These are phyloP conservation scores for Lagorchestes hirsutus DNA, from an alignment of 2,797 vertebrate species.

Conservation along the genomic window DNA sequence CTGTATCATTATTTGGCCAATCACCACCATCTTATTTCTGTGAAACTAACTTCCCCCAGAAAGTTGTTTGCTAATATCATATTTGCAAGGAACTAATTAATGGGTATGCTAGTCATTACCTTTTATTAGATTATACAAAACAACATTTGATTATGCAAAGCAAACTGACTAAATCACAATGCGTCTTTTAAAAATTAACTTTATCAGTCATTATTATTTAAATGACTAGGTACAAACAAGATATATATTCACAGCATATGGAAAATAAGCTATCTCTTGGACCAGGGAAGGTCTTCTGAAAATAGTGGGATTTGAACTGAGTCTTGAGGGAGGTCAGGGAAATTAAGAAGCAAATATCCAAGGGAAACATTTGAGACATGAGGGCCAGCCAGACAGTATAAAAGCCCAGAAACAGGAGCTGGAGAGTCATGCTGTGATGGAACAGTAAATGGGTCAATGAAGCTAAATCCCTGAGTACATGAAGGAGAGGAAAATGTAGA, in stretches of 20 bases:
- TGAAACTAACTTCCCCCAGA: not conserved
- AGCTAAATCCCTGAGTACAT: not conserved
- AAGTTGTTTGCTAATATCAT: not conserved
- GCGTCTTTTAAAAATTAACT: not conserved
- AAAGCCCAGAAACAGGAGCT: not conserved
- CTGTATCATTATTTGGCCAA: not conserved
- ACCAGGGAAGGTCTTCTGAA: not conserved
- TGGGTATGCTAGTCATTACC: not conserved
- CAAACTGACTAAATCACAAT: not conserved
- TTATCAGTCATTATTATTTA: not conserved
- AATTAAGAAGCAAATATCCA: not conserved
- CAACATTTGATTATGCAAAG: not conserved
- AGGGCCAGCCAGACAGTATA: not conserved
- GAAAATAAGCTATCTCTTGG: not conserved
- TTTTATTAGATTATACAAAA: not conserved
- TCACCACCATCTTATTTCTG: not conserved
- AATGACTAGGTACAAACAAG: not conserved
- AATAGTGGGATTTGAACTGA: not conserved
- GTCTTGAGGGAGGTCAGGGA: not conserved
- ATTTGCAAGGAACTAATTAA: not conserved
- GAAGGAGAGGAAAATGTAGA: not conserved
- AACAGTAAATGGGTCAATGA: not conserved
- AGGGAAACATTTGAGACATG: not conserved
- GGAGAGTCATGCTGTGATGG: not conserved
- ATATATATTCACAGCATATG: not conserved